These are phyloP conservation scores for Trididemnum nubilum DNA, from an alignment of 23 tunicate genomes.

Conservation along the genomic window DNA sequence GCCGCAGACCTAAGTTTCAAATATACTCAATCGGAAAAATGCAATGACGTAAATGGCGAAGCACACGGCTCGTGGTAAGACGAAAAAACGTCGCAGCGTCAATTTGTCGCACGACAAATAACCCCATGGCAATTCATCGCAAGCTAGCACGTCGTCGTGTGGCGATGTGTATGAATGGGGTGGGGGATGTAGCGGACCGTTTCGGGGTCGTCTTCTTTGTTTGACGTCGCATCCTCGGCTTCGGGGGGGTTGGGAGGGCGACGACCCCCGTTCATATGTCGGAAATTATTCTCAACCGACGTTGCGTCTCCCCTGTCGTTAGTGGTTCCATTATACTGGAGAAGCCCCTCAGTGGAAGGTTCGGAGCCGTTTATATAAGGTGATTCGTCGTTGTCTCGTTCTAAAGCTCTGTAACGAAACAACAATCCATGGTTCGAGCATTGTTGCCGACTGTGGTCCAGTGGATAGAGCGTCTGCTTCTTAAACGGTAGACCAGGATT, in stretches of 20 bases:
- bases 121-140: not conserved
- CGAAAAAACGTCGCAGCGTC: too few species aligned
- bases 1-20: too few species aligned
- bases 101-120: not conserved
- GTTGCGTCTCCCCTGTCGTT: not conserved
- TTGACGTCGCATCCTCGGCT: not conserved
- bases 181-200: slow-evolving; percentile 22
- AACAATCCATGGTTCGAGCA: too few species aligned
- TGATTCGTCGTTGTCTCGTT: not conserved
- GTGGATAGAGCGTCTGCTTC: too few species aligned
- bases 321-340: not conserved
- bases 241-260: not conserved
- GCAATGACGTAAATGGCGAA: not conserved
- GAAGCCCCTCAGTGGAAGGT: not conserved
- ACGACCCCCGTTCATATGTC: slow-evolving; percentile 14
- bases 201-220: not conserved
- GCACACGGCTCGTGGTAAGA: not conserved
- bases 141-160: not conserved
- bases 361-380: not conserved
- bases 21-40: too few species aligned
- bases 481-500: too few species aligned
- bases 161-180: not conserved
- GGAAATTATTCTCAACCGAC: not conserved
- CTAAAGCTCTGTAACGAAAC: not conserved
- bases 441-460: too few species aligned